Conservation (phyloP, 2,888 invertebrate genomes). For the Dascillus cervinus region DNA sequence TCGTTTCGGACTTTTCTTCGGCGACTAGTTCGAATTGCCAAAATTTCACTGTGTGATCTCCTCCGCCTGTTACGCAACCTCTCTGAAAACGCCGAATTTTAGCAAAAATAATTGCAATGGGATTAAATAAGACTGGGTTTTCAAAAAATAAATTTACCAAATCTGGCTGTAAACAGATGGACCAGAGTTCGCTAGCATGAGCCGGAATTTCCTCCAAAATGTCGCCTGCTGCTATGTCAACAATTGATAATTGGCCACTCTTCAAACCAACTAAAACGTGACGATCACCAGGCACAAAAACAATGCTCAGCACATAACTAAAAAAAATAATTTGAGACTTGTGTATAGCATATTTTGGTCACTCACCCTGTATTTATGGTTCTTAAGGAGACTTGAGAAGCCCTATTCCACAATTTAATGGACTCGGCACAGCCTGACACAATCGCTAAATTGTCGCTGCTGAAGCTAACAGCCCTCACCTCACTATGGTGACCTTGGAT, state of each 20-base stretch:
- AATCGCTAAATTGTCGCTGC: conserved; percentile 83
- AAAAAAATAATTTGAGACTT: conserved; percentile 12
- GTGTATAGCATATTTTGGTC: background rate
- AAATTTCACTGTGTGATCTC: conserved; percentile 84
- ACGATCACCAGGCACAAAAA: conserved; percentile 86
- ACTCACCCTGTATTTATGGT: conserved; percentile 46
- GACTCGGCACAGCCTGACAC: conserved; percentile 81
- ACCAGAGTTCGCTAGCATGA: conserved; percentile 68
- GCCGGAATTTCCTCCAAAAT: conserved; percentile 77
- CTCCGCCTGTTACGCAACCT: conserved; percentile 70
- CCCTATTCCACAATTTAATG: conserved; percentile 92
- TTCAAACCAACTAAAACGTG: conserved; percentile 84
- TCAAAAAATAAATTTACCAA: conserved; percentile 46
- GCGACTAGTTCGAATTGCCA: conserved; percentile 88
- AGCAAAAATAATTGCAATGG: conserved; percentile 3
- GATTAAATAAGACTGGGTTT: background rate
- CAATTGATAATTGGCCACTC: conserved; percentile 71
- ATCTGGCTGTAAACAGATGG: conserved; percentile 71
- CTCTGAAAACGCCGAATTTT: too few relatives aligned
- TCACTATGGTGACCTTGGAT: conserved; percentile 85
- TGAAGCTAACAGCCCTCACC: conserved; percentile 79
- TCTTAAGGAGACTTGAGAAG: conserved; percentile 52
- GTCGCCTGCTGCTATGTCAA: conserved; percentile 76
- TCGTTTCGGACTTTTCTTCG: conserved; percentile 54
- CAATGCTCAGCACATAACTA: conserved; percentile 61